Base-by-base conservation (phyloP, 2,888 invertebrate genomes). In the Andrena camellia region DNA sequence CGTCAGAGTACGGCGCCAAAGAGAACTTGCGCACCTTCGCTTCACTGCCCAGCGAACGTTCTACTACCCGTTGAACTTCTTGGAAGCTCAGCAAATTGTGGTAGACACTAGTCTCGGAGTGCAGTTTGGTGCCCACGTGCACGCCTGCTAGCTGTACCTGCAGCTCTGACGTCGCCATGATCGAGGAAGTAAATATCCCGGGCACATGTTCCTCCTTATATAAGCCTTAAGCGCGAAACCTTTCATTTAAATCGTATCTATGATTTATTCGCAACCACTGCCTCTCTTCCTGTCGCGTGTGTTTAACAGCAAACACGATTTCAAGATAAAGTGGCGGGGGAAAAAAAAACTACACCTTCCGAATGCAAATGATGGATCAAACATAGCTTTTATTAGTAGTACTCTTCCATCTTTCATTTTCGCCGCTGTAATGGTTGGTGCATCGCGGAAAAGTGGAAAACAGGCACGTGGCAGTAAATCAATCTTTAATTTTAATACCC, bases 1-100 rank as follows among this genome's bases (percentile, higher is more conserved):
- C 89, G 0, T 90, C 86, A 13, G 90, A 89, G 72, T 91, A 93
- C 0, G 89, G 68, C 50, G 82, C 76, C 4, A 92, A 33, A 0
- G 66, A 63, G 42, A 88, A 91, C 31, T 89, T 83, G 0, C 90
- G 5, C 2, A 92, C 69, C 33, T 90, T 72, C 0, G 74, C 78
- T 0, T 89, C 82, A 0, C 71, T 17, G 20, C 42, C 73, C 31
- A 85, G 33, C 2, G 81, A 75, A 6, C 59, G 68, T 4, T 76
- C 81, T 0, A 85, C 84, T 50, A 91, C 13, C 3, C 69, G 76
- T 20, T 85, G 66, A 5, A 88, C 81, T 0, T 92, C 88, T 20
- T 84, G 73, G 0, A 72, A 13, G 0, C 87, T 87, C 4, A 92
- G 20, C 4, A 89, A 31, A 29, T 81, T 81, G 2, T 10, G n/a